phyloP scores from a whole-genome alignment of 2,797 vertebrate species.

The Rhabdomys pumilio region DNA sequence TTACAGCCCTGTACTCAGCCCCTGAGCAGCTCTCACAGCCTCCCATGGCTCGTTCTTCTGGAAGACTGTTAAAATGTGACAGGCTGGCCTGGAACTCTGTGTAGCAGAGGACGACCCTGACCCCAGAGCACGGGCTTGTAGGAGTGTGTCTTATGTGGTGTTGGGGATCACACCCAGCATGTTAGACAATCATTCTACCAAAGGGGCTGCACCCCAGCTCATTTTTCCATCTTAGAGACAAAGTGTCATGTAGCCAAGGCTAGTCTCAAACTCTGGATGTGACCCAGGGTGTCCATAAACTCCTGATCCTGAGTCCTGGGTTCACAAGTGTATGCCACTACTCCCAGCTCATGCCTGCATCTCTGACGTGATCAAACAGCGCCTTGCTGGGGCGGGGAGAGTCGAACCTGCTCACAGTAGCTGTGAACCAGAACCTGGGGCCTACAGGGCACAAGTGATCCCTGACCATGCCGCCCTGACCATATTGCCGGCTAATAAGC shows the following conservation, averaged over 20 bases:
- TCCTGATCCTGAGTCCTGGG: not conserved
- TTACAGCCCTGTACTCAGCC: too few relatives aligned
- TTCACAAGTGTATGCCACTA: not conserved
- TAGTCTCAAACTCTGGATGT: not conserved
- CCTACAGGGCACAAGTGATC: not conserved
- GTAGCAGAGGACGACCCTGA: not conserved
- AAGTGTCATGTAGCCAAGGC: not conserved
- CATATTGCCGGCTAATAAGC: too few relatives aligned
- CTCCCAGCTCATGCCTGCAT: not conserved
- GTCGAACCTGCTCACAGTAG: not conserved
- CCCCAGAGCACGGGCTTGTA: not conserved
- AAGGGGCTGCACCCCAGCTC: not conserved
- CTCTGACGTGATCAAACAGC: not conserved
- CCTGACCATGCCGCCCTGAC: not conserved
- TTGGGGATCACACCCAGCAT: not conserved
- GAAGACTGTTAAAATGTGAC: not conserved
- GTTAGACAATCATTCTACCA: not conserved
- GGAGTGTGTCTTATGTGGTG: not conserved
- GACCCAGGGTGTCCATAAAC: not conserved
- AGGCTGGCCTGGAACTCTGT: not conserved
- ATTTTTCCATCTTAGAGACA: not conserved
- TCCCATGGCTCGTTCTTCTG: not conserved
- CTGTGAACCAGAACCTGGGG: not conserved
- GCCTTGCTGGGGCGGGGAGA: not conserved
- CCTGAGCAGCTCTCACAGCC: accelerated